phyloP scores from a whole-genome alignment of 2,888 invertebrate genomes.

The Oligia strigilis region DNA sequence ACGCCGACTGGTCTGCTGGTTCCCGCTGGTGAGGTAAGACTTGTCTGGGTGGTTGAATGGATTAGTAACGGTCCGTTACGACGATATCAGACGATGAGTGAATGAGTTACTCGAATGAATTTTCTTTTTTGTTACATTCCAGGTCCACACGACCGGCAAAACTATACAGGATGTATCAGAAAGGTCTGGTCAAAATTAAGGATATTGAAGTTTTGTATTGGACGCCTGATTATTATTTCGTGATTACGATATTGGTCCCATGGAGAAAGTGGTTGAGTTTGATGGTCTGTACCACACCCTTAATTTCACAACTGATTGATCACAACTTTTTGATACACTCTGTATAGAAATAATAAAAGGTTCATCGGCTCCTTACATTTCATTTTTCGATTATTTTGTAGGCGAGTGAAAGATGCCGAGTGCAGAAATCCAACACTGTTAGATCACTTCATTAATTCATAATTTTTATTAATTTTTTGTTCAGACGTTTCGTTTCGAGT shows the following conservation, averaged over 20 bases:
- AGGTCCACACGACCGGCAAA: not conserved
- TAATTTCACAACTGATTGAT: too few relatives aligned
- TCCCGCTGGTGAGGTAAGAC: slow-evolving; percentile 95
- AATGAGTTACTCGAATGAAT: not conserved
- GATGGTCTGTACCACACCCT: too few relatives aligned
- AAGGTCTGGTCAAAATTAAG: too few relatives aligned
- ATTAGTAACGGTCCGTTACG: not conserved
- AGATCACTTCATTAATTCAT: too few relatives aligned
- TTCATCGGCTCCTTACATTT: too few relatives aligned
- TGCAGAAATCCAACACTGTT: too few relatives aligned
- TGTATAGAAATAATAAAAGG: too few relatives aligned
- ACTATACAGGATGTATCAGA: not conserved
- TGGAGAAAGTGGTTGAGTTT: too few relatives aligned
- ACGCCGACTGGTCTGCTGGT: slow-evolving; percentile 98
- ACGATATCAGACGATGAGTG: not conserved
- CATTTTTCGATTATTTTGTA: too few relatives aligned
- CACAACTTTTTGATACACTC: not conserved
- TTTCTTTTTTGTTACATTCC: not conserved
- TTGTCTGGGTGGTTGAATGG: not conserved
- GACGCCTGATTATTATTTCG: not conserved
- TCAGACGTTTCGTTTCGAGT: not conserved
- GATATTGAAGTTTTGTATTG: not conserved
- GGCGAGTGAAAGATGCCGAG: too few relatives aligned
- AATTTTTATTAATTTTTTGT: too few relatives aligned
- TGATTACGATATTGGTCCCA: too few relatives aligned